Percentiles rank a stretch among this genome's conserved stretches.
These are phyloP conservation scores for Euwallacea fornicatus DNA, from an alignment of 1,140 invertebrate genomes.

Conservation along the genomic window DNA sequence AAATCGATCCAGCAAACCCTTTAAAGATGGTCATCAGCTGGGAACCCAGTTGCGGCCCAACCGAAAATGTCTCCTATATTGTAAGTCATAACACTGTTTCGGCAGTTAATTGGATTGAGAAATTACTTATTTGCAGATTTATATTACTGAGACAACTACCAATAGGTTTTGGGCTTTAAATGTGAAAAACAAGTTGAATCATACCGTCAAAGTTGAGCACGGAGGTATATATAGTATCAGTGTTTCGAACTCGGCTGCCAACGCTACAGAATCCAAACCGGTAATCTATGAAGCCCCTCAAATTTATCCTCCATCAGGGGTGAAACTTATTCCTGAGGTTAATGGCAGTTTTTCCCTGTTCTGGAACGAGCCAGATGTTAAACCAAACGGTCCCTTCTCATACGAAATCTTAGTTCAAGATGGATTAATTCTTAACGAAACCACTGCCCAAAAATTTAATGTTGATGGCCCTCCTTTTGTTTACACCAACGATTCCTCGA, in stretches of 20 bases:
- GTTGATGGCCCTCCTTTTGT: slow-evolving; percentile 60
- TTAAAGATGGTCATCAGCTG: slow-evolving; percentile 54
- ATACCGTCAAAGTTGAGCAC: slow-evolving; percentile 61
- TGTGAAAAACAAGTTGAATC: slow-evolving; percentile 54
- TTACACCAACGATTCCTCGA: slow-evolving; percentile 57
- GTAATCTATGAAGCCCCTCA: slow-evolving; percentile 60
- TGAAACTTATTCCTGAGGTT: slow-evolving; percentile 59
- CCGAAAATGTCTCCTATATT: slow-evolving; percentile 40
- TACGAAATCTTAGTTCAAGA: slow-evolving; percentile 68
- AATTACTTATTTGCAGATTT: slow-evolving; percentile 35
- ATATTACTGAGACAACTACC: slow-evolving; percentile 46
- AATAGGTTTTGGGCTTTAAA: slow-evolving; percentile 52
- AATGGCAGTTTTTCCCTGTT: slow-evolving; percentile 64
- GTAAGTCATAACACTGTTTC: slow-evolving; percentile 22
- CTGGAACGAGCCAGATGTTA: slow-evolving; percentile 59
- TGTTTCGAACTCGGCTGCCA: slow-evolving; percentile 58
- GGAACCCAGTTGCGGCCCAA: slow-evolving; percentile 55
- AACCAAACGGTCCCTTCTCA: slow-evolving; percentile 41
- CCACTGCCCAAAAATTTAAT: slow-evolving; percentile 55
- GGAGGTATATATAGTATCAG: slow-evolving; percentile 67
- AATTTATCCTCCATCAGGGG: slow-evolving; percentile 65
- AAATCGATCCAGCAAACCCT: slow-evolving; percentile 36
- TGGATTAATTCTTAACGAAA: slow-evolving; percentile 58
- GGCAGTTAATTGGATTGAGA: not conserved
- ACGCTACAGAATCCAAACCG: slow-evolving; percentile 54